Evolutionary conservation across 1,140 invertebrate genomes (phyloP).

Genomic region (Condylostylus longicornis): DNA sequence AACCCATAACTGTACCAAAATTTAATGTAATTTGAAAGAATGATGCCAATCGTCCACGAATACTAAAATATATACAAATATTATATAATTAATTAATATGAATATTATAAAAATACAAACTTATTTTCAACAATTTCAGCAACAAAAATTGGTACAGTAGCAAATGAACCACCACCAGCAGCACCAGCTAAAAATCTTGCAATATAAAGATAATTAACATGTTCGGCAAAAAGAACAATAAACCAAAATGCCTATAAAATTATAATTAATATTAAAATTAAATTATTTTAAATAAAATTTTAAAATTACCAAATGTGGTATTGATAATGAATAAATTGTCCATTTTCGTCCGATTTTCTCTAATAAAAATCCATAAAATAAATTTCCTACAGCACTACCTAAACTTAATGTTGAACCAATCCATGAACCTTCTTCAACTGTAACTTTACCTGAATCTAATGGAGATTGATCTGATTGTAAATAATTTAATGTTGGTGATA

Average conservation of each 20-base stretch:
- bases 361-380: slow-evolving; percentile 23
- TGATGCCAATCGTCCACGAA: slow-evolving; percentile 63
- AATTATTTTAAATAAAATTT: not conserved
- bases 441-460: slow-evolving; percentile 15
- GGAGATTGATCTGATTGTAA: slow-evolving; percentile 17
- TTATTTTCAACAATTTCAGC: slow-evolving; percentile 30
- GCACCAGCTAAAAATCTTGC: slow-evolving; percentile 32
- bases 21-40: slow-evolving; percentile 70
- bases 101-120: slow-evolving; percentile 8
- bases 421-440: slow-evolving; percentile 25
- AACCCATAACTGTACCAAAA: slow-evolving; percentile 63
- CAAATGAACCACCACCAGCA: slow-evolving; percentile 28
- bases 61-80: slow-evolving; percentile 27
- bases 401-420: slow-evolving; percentile 27
- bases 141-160: slow-evolving; percentile 31
- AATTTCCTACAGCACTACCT: slow-evolving; percentile 21
- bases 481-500: slow-evolving; percentile 27
- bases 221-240: slow-evolving; percentile 26
- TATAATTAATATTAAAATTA: not conserved
- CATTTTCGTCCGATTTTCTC: slow-evolving; percentile 34
- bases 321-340: slow-evolving; percentile 25
- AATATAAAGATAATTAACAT: slow-evolving; percentile 24
- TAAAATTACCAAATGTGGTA: slow-evolving; percentile 25
- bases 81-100: not conserved
- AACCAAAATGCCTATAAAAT: slow-evolving; percentile 20